Evolutionary conservation across 1,140 invertebrate genomes (phyloP), one percentile per base, ranked within the genome.

Genomic region (Helicoverpa armigera): DNA sequence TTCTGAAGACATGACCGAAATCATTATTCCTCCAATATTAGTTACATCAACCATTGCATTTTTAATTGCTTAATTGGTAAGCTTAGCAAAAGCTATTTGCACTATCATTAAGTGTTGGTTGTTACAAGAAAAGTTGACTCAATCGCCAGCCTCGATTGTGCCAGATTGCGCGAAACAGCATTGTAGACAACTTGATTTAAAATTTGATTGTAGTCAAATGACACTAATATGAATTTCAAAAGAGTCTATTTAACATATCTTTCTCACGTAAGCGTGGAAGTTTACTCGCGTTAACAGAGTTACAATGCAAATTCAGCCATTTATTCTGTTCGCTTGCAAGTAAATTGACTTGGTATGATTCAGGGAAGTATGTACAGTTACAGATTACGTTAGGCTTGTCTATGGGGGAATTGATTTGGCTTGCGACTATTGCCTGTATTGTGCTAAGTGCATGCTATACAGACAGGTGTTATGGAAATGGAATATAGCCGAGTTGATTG

Each of bases 251-350:
- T 79, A 50, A 31, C 76, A 79, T 79, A 79, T 70, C 53, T 58
- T 79, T 79, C 76, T 70, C 76, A 79, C 76, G 72, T 60, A 43
- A 70, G 51, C 35, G 10, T 35, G 29, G 13, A 65, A 60, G 35
- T 35, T 7, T 29, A 70, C 53, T 69, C 31, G 50, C 5, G 18
- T 54, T 29, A 72, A 53, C 50, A 54, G 60, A 14, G 65, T 79
- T 43, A 29, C 35, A 29, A 79, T 79, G 76, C 65, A 58, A 79
- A 79, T 79, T 35, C 31, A 58, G 29, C 58, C 76, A 79, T 79
- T 79, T 58, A 69, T 50, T 48, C 53, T 23, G 29, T 67, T 58
- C 35, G 65, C 54, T 79, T 69, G 65, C 53, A 58, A 77, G 53
- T 77, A 12, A 50, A 51, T 75, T 75, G 56, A 61, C 16, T 77